A percentile compares a stretch with the other conserved stretches of the same genome.
Evolutionary conservation across 2,797 vertebrate genomes (phyloP).

Genomic region (Furcifer pardalis): DNA sequence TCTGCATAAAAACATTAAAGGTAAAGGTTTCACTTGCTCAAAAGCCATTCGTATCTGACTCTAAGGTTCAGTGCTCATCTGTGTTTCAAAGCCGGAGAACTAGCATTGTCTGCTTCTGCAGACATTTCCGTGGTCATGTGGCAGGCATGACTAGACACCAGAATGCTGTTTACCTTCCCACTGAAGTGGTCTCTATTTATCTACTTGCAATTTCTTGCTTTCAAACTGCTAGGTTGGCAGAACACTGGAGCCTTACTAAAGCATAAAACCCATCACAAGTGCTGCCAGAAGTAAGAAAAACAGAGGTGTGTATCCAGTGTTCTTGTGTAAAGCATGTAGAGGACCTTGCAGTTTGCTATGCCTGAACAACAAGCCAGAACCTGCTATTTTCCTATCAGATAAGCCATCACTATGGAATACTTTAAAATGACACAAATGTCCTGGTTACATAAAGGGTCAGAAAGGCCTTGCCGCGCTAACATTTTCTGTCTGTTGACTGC

Average conservation of each 20-base stretch:
- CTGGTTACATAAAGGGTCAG: background rate
- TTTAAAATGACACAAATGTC: background rate
- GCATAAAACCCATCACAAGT: background rate
- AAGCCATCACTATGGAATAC: background rate
- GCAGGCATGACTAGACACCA: too few relatives aligned
- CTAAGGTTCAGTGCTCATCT: too few relatives aligned
- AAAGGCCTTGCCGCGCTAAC: background rate
- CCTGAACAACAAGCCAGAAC: background rate
- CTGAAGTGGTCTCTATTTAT: too few relatives aligned
- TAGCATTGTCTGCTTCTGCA: too few relatives aligned
- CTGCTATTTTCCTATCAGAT: background rate
- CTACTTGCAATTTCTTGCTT: too few relatives aligned
- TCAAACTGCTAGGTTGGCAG: too few relatives aligned
- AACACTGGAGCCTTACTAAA: background rate
- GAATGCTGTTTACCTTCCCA: too few relatives aligned
- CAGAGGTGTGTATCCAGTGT: background rate
- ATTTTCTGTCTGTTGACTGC: background rate
- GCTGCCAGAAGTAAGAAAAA: background rate
- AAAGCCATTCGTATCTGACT: too few relatives aligned
- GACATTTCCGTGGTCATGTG: too few relatives aligned
- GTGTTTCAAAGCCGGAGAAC: too few relatives aligned
- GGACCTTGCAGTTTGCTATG: background rate
- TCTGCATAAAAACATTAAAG: constrained; percentile 1
- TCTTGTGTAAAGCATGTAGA: background rate
- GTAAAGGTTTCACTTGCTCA: too few relatives aligned